Conservation (phyloP, 2,888 invertebrate genomes). For the Lepetodrilus schrolli region DNA sequence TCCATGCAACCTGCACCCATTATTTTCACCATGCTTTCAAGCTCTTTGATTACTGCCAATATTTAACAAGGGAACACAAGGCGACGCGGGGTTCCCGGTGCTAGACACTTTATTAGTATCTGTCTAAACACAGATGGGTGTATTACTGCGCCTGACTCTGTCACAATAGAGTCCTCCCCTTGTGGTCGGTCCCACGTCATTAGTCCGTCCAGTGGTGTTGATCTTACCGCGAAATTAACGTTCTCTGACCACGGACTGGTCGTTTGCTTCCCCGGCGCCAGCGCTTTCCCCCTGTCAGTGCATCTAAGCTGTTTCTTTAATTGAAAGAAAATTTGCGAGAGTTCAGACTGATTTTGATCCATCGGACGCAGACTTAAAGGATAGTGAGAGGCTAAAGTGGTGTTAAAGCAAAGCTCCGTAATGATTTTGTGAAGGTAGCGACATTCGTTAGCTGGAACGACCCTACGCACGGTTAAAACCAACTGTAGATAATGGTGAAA, state of each 20-base stretch:
- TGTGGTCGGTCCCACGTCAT: neutral
- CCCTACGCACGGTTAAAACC: too few relatives aligned
- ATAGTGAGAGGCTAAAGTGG: conserved; percentile 4
- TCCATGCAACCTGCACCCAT: too few relatives aligned
- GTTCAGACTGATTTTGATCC: conserved; percentile 1
- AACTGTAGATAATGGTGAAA: too few relatives aligned
- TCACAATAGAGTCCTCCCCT: neutral
- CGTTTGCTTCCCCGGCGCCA: neutral
- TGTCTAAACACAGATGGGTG: too few relatives aligned
- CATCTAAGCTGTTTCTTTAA: conserved; percentile 18
- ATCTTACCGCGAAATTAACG: neutral
- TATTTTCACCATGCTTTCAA: too few relatives aligned
- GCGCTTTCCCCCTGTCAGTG: neutral
- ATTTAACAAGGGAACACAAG: too few relatives aligned
- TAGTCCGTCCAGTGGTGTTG: conserved; percentile 3
- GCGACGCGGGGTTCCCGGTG: too few relatives aligned
- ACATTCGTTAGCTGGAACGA: too few relatives aligned
- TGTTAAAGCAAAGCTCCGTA: neutral
- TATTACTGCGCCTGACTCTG: too few relatives aligned
- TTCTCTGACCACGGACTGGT: neutral
- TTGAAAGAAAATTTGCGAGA: conserved; percentile 23
- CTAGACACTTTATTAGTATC: too few relatives aligned
- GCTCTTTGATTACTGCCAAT: too few relatives aligned
- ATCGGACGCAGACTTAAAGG: neutral
- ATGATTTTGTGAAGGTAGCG: too few relatives aligned